Evolutionary conservation across 2,888 invertebrate genomes (phyloP), one percentile per base, ranked within the genome.

Genomic region (Calliphora vomitoria): DNA sequence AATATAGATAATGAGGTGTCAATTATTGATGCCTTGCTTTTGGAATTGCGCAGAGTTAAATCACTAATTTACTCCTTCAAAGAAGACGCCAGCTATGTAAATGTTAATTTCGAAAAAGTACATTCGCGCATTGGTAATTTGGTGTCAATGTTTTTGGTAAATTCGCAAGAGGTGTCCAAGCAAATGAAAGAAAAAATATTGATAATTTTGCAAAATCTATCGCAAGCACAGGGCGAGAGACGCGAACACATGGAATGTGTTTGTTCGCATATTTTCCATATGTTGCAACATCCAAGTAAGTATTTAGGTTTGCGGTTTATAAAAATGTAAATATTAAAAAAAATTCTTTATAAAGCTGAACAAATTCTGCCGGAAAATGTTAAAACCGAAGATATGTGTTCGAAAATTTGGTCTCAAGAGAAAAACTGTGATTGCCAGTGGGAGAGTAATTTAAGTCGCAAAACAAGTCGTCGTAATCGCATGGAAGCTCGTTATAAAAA

Each of bases 31-130:
- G 94, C 95, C 0, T 92, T 96, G n/a, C 95, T 96, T 90, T 95
- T 95, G 0, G 96, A 96, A 94, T 95, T 96, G 0, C 96, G 96
- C 92, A 96, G 96, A 91, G 93, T 97, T 58, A 96, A 96, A 91
- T 95, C 95, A 88, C 95, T 96, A 4, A 95, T 96, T 64, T 94
- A 94, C 76, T 96, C 96, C 55, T 97, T 96, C 91, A 95, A 96
- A 95, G 95, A 95, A 88, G 96, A 97, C 91, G 94, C 94, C 31
- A 93, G 96, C 87, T 96, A 96, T 91, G 92, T 94, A 6, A 94
- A 94, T 18, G 95, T 96, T 0, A 94, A 96, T 91, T 96, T 96
- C 90, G 94, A 95, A 13, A 93, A 95, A 85, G 95, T 96, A 55
- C 97, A 97, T 91, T 95, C 95, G 0, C 94, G 96, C 62, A 93